Conservation (phyloP, 1,140 invertebrate species). For the Stenopsyche tienmushanensis region DNA sequence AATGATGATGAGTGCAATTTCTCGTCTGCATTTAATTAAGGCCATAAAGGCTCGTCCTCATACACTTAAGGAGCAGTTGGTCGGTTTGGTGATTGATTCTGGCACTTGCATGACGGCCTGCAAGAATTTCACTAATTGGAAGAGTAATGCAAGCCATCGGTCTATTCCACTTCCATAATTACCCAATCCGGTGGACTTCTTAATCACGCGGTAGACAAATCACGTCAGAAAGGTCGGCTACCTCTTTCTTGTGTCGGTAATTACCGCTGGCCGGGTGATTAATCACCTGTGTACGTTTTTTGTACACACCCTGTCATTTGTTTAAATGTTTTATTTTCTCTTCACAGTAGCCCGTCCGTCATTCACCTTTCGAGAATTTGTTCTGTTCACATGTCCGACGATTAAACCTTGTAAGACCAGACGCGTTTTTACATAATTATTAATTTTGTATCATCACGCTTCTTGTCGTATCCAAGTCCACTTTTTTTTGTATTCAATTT, state of each 20-base stretch:
- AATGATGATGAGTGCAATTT: not conserved
- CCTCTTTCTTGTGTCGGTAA: slow-evolving; percentile 29
- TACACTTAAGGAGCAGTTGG: no score
- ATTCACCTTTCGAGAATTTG: slow-evolving; percentile 16
- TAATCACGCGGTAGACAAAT: slow-evolving; percentile 40
- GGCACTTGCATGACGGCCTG: no score
- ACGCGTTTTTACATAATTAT: not conserved
- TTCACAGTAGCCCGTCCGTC: slow-evolving; percentile 25
- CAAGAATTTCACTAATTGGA: slow-evolving; percentile 7
- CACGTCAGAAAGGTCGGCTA: slow-evolving; percentile 35
- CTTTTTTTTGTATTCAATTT: no score
- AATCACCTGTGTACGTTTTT: slow-evolving; percentile 32
- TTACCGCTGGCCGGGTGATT: slow-evolving; percentile 30
- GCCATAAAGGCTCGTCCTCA: no score
- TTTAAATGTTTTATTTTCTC: slow-evolving; percentile 37
- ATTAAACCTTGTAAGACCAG: not conserved
- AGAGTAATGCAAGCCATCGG: not conserved
- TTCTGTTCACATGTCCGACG: slow-evolving; percentile 3
- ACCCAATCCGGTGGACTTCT: slow-evolving; percentile 13
- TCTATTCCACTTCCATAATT: not conserved
- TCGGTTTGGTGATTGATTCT: not conserved
- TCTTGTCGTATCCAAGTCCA: no score
- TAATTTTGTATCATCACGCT: not conserved
- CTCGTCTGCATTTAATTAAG: no score
- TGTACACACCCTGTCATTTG: slow-evolving; percentile 34